Evolutionary conservation across 2,797 vertebrate species (phyloP).

Genomic region (Coreius guichenoti): DNA sequence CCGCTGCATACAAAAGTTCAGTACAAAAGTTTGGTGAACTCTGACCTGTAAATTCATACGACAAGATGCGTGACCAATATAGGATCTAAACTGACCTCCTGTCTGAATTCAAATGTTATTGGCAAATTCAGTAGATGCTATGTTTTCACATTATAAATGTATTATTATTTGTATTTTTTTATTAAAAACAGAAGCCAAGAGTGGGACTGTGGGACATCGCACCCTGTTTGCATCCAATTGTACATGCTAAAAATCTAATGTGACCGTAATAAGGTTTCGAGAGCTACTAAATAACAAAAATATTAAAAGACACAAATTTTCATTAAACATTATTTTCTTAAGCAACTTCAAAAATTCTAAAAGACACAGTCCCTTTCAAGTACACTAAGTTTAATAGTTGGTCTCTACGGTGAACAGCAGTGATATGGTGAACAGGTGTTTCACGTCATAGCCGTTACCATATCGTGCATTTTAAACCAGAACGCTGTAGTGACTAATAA

Average conservation of each 20-base stretch:
- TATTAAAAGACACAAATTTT: neutral
- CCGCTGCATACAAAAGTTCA: neutral
- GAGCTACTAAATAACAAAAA: neutral
- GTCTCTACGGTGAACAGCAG: neutral
- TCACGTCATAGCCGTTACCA: neutral
- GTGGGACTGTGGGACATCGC: neutral
- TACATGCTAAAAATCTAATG: neutral
- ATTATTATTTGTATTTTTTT: conserved; percentile 1
- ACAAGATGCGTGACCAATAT: neutral
- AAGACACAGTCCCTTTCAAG: neutral
- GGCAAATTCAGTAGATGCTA: neutral
- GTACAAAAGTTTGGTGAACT: neutral
- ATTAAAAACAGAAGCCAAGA: neutral
- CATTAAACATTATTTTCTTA: neutral
- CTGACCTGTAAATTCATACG: neutral
- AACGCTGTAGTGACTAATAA: neutral
- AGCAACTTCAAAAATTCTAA: neutral
- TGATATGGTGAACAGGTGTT: conserved; percentile 26
- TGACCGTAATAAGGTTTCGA: neutral
- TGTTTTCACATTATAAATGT: neutral
- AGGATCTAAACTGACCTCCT: neutral
- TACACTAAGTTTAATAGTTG: neutral
- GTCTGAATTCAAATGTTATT: neutral
- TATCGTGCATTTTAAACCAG: conserved; percentile 18
- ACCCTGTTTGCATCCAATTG: neutral